Conservation (phyloP, 2,797 vertebrate species). For the Podarcis siculus region DNA sequence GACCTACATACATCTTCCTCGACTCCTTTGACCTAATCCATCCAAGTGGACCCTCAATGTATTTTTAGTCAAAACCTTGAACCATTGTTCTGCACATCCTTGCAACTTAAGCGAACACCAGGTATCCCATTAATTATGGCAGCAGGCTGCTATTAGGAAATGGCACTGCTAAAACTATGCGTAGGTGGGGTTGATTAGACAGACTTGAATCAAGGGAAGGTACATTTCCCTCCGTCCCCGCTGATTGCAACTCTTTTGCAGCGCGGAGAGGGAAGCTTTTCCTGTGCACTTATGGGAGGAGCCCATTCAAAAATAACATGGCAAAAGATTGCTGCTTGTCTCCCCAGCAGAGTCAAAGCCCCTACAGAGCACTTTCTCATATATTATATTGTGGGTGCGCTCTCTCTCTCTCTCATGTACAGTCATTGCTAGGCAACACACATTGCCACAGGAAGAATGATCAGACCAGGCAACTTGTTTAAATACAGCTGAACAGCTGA, state of each 20-base stretch:
- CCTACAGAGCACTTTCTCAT: slow-evolving; percentile 26
- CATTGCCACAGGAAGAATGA: fast-evolving
- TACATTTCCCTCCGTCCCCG: slow-evolving; percentile 47
- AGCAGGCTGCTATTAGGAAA: slow-evolving; percentile 63
- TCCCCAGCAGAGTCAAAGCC: slow-evolving; percentile 45
- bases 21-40: not conserved
- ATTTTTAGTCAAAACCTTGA: slow-evolving; percentile 57
- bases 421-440: slow-evolving; percentile 33
- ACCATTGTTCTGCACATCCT: slow-evolving; percentile 28
- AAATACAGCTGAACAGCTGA: not conserved
- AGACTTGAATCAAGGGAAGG: slow-evolving; percentile 55
- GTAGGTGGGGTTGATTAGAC: slow-evolving; percentile 70
- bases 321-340: slow-evolving; percentile 55
- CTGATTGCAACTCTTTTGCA: slow-evolving; percentile 53
- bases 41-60: slow-evolving; percentile 27
- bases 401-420: not conserved
- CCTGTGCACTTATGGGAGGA: slow-evolving; percentile 42
- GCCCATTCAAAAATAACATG: slow-evolving; percentile 64
- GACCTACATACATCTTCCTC: not conserved
- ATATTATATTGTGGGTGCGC: not conserved
- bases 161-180: slow-evolving; percentile 13
- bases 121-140: slow-evolving; percentile 52
- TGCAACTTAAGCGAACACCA: slow-evolving; percentile 45
- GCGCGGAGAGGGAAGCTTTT: slow-evolving; percentile 58
- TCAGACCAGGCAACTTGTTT: not conserved